Conservation (phyloP, 1,140 invertebrate genomes). For the Andrena cerasifolii region DNA sequence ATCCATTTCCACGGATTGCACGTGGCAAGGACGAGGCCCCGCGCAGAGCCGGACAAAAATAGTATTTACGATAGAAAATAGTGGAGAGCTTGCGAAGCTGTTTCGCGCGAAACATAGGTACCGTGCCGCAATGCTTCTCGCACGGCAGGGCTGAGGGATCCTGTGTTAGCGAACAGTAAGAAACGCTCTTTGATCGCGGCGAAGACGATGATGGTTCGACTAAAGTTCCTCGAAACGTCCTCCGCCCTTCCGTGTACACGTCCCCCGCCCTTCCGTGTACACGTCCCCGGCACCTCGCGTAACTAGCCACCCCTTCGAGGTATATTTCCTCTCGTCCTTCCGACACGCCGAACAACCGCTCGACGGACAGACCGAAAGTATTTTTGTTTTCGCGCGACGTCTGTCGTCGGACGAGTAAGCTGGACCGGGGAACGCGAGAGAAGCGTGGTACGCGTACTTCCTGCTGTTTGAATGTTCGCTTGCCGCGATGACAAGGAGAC, state of each 20-base stretch:
- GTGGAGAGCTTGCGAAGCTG: conserved; percentile 42
- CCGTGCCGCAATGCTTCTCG: background rate
- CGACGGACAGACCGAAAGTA: background rate
- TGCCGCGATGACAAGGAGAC: conserved; percentile 15
- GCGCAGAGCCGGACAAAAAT: conserved; percentile 39
- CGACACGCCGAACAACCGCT: background rate
- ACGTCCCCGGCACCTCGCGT: no score
- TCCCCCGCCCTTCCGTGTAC: no score
- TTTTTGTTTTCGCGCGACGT: background rate
- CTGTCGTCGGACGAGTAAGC: background rate
- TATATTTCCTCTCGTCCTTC: background rate
- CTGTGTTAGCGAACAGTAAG: no score
- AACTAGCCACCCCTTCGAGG: no score
- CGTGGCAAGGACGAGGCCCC: conserved; percentile 10
- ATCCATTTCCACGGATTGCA: background rate
- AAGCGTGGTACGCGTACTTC: background rate
- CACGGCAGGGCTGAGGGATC: background rate
- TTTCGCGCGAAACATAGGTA: conserved; percentile 25
- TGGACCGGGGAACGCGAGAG: background rate
- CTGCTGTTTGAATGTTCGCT: conserved; percentile 31
- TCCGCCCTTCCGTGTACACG: no score
- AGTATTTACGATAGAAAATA: conserved; percentile 55
- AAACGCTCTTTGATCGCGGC: no score
- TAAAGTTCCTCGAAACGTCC: no score
- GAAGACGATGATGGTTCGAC: no score